Base-by-base conservation (phyloP, 1,140 invertebrate species). In the Prorops nasuta region DNA sequence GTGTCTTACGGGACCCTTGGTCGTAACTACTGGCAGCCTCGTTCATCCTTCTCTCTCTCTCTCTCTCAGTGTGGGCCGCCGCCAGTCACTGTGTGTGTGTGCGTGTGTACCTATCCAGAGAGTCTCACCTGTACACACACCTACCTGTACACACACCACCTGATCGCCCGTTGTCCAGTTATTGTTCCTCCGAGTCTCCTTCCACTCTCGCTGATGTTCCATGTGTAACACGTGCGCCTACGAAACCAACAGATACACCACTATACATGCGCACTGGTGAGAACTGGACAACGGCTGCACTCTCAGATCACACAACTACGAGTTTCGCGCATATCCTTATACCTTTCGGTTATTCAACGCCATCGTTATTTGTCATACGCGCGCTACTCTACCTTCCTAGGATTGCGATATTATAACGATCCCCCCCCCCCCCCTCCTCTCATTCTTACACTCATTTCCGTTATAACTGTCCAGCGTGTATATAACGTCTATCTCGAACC, bases 231-330 rank as follows among this genome's bases (percentile, higher is more conserved):
- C 28, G 10, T 21, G 45, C 14, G 34, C 28, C 35, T 52, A 54
- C 24, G 24, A 28, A 28, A 6, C n/a, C n/a, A n/a, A 28, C 24
- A 28, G 24, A 28, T 28, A 28, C 4, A 4, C 4, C 24, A 10
- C 24, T 4, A 28, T 4, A 6, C 58, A 60, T 54, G 52, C 58
- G 41, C 53, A 58, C 57, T 57, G 67, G 71, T 76, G 73, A 76
- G 72, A 77, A 77, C 73, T 74, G 66, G 65, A 73, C 68, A 61
- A 32, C 39, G 19, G 38, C 32, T 40, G 15, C 46, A 67, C 69
- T 76, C 71, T 74, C 70, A 74, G 65, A 63, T 21, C 20, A 42
- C 24, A 41, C 17, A 24, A n/a, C n/a, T n/a, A n/a, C n/a, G n/a
- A n/a, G n/a, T n/a, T n/a, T n/a, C n/a, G n/a, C n/a, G n/a, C n/a